Conservation (phyloP, 1,140 invertebrate genomes). For the Amphibalanus amphitrite region DNA sequence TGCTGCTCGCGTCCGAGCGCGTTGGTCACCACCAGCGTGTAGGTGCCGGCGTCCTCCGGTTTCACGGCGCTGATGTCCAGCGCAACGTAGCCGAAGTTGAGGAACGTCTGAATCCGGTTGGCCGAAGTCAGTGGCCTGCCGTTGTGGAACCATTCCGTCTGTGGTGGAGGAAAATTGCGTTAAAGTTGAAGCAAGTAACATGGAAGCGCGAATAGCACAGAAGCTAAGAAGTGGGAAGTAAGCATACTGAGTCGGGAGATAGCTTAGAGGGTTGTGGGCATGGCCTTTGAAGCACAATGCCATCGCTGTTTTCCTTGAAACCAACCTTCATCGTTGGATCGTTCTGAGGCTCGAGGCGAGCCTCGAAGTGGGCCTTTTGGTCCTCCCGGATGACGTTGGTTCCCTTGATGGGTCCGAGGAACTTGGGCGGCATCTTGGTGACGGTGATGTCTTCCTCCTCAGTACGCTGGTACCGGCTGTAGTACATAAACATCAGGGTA, state of each 20-base stretch:
- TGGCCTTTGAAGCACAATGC: too few relatives aligned
- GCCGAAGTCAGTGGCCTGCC: constrained; percentile 36
- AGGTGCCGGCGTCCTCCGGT: constrained; percentile 65
- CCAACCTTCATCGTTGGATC: constrained; percentile 56
- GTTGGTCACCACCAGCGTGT: constrained; percentile 73
- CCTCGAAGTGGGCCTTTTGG: constrained; percentile 90
- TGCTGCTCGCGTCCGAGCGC: constrained; percentile 64
- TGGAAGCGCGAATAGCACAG: too few relatives aligned
- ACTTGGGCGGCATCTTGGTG: constrained; percentile 26
- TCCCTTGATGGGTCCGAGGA: constrained; percentile 68
- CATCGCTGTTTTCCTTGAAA: too few relatives aligned
- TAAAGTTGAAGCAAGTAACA: too few relatives aligned
- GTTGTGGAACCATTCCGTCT: constrained; percentile 71
- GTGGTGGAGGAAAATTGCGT: too few relatives aligned
- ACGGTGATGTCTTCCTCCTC: background rate
- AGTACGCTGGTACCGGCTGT: background rate
- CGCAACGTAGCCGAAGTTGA: constrained; percentile 89
- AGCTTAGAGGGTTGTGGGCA: too few relatives aligned
- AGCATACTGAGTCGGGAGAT: too few relatives aligned
- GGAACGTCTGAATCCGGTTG: constrained; percentile 74
- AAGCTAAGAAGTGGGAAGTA: too few relatives aligned
- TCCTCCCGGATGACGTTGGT: constrained; percentile 85
- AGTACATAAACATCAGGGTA: too few relatives aligned
- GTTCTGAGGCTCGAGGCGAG: constrained; percentile 77
- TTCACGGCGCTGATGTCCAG: constrained; percentile 79